Base-by-base conservation (phyloP, 2,797 vertebrate genomes). In the Phoxinus dragarum region DNA sequence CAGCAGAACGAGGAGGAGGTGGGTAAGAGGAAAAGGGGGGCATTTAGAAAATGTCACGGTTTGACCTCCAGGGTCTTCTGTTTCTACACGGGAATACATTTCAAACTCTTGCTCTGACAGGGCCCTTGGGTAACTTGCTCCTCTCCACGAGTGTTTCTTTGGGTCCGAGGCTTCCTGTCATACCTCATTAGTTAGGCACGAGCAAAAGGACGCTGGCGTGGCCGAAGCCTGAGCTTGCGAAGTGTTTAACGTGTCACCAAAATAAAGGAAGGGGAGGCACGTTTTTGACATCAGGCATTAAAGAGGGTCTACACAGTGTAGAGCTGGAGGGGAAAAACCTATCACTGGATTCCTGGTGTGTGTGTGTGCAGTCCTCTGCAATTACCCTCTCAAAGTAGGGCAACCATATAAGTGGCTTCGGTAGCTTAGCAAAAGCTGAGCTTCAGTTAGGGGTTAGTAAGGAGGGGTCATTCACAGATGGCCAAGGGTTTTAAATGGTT, bases 401-500 rank as follows among this genome's bases (percentile, higher is more conserved):
- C 93, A 95, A 93, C 94, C 94, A 91, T 94, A 92, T 94, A 95
- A 92, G 94, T 94, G 94, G 93, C 94, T 93, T 94, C 93, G 94
- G 95, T 95, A 95, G 94, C 94, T 95, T 94, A 96, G 94, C 94
- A 95, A 95, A 94, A 94, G 92, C 94, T 94, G 94, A 94, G 95
- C 95, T 95, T 95, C 94, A 94, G 95, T 95, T 95, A 96, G 93
- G 84, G 94, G 92, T 96, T 96, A 96, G 94, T 95, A 95, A 95
- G 93, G 94, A 94, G 94, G 94, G 93, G 94, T 94, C 95, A 96
- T 94, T 96, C 96, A 95, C 95, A 92, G 94, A 95, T 95, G 94
- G 95, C 95, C 95, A 95, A 95, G 95, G 94, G 95, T 95, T 96
- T 96, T 94, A 96, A 96, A 96, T 96, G 95, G 95, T 96, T 96